Base-by-base conservation (phyloP, 1,140 invertebrate species). In the Manduca sexta region DNA sequence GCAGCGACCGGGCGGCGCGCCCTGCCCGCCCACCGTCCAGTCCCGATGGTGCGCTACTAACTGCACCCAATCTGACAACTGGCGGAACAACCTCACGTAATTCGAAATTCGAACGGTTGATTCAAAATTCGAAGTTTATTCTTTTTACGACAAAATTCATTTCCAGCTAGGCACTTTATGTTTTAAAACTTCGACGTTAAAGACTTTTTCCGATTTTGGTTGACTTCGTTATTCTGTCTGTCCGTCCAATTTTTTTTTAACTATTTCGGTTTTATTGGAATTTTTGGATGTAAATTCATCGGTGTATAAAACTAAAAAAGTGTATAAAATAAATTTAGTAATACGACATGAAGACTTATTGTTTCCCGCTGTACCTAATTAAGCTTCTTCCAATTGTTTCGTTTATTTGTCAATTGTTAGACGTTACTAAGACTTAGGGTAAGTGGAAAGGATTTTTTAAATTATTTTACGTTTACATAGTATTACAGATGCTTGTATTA, bases 1-100 rank as follows among this genome's bases (percentile, higher is more conserved):
- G 57, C 90, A 93, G 12, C 88, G 93, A 31, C 86, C 93, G 10
- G 93, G 93, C 10, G 95, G 95, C 1, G 84, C 89, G 16, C 86
- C 90, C 8, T 97, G 95, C 86, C 94, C 95, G 12, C 91, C 93
- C 1, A 87, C 96, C 13, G 88, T 92, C 47, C 92, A 96, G 72
- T 93, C 93, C 21, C 92, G 94, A 71, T 96, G 94, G 94, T 97
- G 95, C 72, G 93, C 94, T 43, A 90, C 91, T 41, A 83, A 83
- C 65, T 84, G 81, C 64, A 77, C 79, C 1, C 45, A 60, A 17
- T 48, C 52, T 41, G 50, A 55, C 11, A 74, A 84, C 69, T 83
- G 81, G 77, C 66, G 72, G 26, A 76, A 76, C 40, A 80, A 84
- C 41, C 77, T 84, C 26, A 81, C 81, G 71, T 84, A 80, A 80